A percentile compares a stretch with the other conserved stretches of the same genome.
These are phyloP conservation scores for Enteromius afrohamiltoni DNA, from an alignment of 2,797 vertebrate species.

Conservation along the genomic window DNA sequence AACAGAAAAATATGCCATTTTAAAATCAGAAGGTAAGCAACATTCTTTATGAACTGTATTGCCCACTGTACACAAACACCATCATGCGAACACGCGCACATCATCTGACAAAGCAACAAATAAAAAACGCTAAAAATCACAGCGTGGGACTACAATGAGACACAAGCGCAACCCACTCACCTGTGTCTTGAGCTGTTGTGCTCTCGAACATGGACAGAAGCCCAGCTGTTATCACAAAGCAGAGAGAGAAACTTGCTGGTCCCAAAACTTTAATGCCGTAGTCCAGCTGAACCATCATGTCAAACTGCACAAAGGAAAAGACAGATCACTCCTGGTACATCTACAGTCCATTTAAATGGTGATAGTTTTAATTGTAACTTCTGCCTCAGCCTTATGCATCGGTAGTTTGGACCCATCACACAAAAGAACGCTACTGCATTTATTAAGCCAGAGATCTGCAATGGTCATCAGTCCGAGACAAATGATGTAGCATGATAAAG, in stretches of 20 bases:
- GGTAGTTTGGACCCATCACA: constrained; percentile 42
- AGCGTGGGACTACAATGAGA: constrained; percentile 9
- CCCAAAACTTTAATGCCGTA: constrained; percentile 61
- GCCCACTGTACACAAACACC: neutral
- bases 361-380: constrained; percentile 30
- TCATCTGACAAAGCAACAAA: neutral
- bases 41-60: neutral
- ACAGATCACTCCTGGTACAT: constrained; percentile 53
- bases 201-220: constrained; percentile 65
- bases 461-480: constrained; percentile 13
- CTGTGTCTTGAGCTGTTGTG: constrained; percentile 66
- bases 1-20: neutral
- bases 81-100: too few species aligned
- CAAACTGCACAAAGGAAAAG: constrained; percentile 57
- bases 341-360: constrained; percentile 59
- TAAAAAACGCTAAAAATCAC: neutral
- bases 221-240: constrained; percentile 63
- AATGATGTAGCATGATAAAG: neutral
- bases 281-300: constrained; percentile 71
- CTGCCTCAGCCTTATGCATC: constrained; percentile 9
- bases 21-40: neutral
- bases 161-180: constrained; percentile 60
- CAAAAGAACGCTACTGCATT: constrained; percentile 23
- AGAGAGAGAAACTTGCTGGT: constrained; percentile 61
- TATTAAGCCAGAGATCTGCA: constrained; percentile 14